phyloP scores from a whole-genome alignment of 2,888 invertebrate genomes.

The Elmis aenea region DNA sequence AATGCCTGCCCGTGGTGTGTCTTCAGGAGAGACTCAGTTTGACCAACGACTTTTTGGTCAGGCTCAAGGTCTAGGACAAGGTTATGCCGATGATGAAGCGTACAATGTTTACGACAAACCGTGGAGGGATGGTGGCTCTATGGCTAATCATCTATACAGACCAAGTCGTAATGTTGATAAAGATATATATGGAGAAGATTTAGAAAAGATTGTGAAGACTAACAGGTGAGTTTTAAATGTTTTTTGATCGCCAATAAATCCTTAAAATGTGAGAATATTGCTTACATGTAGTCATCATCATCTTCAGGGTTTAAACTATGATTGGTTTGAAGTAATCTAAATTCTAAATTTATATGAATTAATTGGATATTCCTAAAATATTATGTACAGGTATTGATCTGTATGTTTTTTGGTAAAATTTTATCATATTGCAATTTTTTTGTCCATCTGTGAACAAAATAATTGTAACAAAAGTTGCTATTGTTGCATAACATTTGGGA shows the following conservation, averaged over 20 bases:
- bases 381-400: too few relatives aligned
- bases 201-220: conserved; percentile 83
- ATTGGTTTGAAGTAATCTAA: too few relatives aligned
- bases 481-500: too few relatives aligned
- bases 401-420: too few relatives aligned
- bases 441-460: too few relatives aligned
- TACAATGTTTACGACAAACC: conserved; percentile 98
- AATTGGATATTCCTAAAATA: too few relatives aligned
- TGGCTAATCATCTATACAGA: conserved; percentile 86
- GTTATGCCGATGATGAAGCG: conserved; percentile 94
- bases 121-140: conserved; percentile 85
- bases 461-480: too few relatives aligned
- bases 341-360: too few relatives aligned
- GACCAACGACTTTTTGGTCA: conserved; percentile 96
- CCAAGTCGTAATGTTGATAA: conserved; percentile 83
- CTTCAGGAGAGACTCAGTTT: conserved; percentile 77
- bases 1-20: conserved; percentile 74
- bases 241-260: neutral
- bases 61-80: conserved; percentile 78
- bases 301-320: too few relatives aligned
- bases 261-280: conserved; percentile 3
- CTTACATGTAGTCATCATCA: too few relatives aligned
- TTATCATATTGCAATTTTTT: too few relatives aligned
- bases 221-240: conserved; percentile 54
- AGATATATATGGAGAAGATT: conserved; percentile 85